Evolutionary conservation across 2,888 invertebrate species (phyloP).

Genomic region (Beris chalybata): DNA sequence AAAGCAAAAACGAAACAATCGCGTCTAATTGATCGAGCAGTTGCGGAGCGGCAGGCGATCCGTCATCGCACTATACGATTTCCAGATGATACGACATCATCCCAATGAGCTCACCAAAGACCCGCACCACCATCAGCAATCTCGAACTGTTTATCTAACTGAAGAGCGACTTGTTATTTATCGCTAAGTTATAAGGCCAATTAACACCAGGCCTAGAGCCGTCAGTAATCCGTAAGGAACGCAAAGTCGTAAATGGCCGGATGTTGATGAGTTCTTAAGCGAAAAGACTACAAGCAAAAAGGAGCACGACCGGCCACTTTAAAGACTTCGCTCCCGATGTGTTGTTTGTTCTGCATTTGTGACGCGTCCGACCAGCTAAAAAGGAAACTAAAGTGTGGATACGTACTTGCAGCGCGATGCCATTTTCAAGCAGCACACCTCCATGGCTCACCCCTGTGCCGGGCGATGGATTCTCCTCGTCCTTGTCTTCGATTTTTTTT

Average conservation of each 20-base stretch:
- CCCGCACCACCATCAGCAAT: too few relatives aligned
- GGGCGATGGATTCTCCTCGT: background rate
- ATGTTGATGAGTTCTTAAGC: too few relatives aligned
- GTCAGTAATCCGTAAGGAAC: constrained; percentile 20
- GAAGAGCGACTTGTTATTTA: constrained; percentile 18
- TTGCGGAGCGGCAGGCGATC: background rate
- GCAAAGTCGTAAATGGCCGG: too few relatives aligned
- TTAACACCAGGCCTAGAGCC: constrained; percentile 19
- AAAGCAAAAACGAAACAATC: constrained; percentile 28
- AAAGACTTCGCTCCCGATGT: too few relatives aligned
- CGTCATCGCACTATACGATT: constrained; percentile 6
- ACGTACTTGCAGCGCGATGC: constrained; percentile 45
- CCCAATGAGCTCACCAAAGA: background rate
- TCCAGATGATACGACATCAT: constrained; percentile 16
- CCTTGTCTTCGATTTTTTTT: too few relatives aligned
- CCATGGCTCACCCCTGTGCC: constrained; percentile 38
- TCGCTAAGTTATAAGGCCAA: constrained; percentile 29
- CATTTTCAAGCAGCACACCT: constrained; percentile 46
- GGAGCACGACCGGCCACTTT: too few relatives aligned
- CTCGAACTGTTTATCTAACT: too few relatives aligned
- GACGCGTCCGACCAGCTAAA: background rate
- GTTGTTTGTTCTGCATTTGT: constrained; percentile 7
- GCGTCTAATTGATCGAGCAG: constrained; percentile 25
- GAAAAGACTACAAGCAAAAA: too few relatives aligned
- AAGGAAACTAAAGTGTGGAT: constrained; percentile 17